A percentile compares a stretch with the other conserved stretches of the same genome.
phyloP scores from a whole-genome alignment of 2,113 vertebrate species.

The Oreochromis spilurus region DNA sequence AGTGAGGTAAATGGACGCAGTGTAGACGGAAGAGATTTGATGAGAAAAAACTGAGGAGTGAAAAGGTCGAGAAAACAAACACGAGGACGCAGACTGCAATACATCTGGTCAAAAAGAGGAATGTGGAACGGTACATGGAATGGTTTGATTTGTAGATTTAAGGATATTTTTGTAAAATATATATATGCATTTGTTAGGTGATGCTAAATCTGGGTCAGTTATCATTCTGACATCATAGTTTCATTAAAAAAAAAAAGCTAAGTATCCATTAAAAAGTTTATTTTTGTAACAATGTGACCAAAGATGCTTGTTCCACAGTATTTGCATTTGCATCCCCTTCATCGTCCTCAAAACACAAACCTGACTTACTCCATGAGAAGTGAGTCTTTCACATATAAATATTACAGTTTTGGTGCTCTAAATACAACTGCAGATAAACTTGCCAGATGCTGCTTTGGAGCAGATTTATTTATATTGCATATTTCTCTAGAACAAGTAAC shows the following conservation, averaged over 20 bases:
- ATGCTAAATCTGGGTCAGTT: background rate
- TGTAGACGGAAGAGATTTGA: background rate
- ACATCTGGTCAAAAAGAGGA: background rate
- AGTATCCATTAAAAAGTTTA: background rate
- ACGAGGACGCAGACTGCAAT: background rate
- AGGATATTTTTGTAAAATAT: background rate
- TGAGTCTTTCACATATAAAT: background rate
- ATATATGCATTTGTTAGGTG: background rate
- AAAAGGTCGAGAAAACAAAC: background rate
- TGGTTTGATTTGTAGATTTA: background rate
- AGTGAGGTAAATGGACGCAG: background rate
- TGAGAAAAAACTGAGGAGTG: background rate
- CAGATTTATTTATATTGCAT: background rate
- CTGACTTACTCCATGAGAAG: background rate
- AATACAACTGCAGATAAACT: background rate
- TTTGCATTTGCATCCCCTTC: fast-evolving
- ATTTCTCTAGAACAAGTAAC: background rate
- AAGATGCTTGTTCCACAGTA: background rate
- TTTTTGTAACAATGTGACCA: background rate
- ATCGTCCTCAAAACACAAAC: background rate
- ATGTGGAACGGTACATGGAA: background rate
- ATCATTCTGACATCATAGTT: background rate
- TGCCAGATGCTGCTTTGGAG: background rate
- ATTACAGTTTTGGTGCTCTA: background rate
- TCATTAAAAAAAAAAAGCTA: background rate